Conservation (phyloP, 2,797 vertebrate species). For the Eremophila alpestris region DNA sequence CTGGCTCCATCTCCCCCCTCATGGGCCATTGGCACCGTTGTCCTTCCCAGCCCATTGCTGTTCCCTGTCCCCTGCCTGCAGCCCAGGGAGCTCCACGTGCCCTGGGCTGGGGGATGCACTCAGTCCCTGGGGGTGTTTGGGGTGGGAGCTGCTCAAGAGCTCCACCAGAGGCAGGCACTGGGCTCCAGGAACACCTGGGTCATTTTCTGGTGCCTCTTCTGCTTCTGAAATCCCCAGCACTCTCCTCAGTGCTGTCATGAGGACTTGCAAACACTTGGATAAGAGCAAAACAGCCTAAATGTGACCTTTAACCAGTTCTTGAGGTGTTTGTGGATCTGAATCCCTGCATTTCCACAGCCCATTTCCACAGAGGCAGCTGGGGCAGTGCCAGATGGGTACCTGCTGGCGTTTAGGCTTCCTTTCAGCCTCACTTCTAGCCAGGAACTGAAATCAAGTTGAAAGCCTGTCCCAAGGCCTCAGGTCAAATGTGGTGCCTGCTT, state of each 20-base stretch:
- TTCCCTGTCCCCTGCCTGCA: neutral
- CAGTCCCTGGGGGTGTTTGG: rapidly evolving
- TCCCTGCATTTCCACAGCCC: neutral
- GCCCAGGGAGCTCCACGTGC: neutral
- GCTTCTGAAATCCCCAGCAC: rapidly evolving
- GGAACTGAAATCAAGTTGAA: too few relatives aligned
- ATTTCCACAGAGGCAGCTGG: neutral
- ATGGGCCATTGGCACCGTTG: rapidly evolving
- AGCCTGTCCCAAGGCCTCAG: too few relatives aligned
- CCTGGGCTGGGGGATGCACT: neutral
- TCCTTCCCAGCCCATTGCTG: neutral
- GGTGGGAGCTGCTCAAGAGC: neutral
- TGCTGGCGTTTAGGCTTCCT: too few relatives aligned
- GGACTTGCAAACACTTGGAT: neutral
- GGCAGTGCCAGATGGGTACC: neutral
- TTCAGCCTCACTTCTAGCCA: too few relatives aligned
- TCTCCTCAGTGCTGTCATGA: neutral
- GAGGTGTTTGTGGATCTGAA: neutral
- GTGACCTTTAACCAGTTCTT: neutral
- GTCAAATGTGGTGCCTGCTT: too few relatives aligned
- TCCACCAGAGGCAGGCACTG: rapidly evolving
- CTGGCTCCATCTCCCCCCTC: neutral
- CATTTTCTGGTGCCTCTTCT: rapidly evolving
- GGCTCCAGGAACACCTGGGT: neutral
- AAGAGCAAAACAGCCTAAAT: neutral